Evolutionary conservation across 2,113 vertebrate species (phyloP).

Genomic region (Phalacrocorax pelagicus): DNA sequence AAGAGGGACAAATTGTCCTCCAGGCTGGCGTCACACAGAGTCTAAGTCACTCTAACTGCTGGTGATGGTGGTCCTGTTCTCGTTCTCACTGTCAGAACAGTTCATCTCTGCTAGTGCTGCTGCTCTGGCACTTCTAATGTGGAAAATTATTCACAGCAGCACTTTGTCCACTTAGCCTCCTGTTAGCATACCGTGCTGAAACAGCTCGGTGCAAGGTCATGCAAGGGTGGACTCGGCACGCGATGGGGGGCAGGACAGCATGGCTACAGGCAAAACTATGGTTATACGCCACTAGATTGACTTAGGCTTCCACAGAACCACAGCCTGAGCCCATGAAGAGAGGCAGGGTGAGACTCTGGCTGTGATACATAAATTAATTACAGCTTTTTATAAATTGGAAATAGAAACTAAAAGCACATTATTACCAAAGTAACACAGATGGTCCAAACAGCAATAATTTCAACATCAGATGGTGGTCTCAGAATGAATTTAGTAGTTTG

Average conservation of each 20-base stretch:
- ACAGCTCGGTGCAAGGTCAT: background rate
- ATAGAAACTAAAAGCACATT: background rate
- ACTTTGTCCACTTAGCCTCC: background rate
- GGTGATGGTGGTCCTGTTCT: background rate
- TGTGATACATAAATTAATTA: background rate
- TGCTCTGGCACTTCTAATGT: background rate
- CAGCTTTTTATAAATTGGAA: background rate
- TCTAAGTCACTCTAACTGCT: background rate
- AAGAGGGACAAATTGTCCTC: background rate
- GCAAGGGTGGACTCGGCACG: fast-evolving
- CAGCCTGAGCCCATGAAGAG: background rate
- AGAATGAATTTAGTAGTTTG: background rate
- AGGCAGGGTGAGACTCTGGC: background rate
- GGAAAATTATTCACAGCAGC: background rate
- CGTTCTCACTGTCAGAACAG: background rate
- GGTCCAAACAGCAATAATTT: background rate
- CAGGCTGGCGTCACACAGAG: background rate
- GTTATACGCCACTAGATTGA: fast-evolving
- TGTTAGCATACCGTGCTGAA: background rate
- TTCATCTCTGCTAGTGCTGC: background rate
- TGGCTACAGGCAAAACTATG: fast-evolving
- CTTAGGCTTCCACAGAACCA: background rate
- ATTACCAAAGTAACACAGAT: background rate
- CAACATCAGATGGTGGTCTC: background rate
- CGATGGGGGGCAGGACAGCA: background rate